Percentiles rank a stretch among this genome's conserved stretches.
Conservation (phyloP, 2,888 invertebrate species). For the Iselma pallidipennis region DNA sequence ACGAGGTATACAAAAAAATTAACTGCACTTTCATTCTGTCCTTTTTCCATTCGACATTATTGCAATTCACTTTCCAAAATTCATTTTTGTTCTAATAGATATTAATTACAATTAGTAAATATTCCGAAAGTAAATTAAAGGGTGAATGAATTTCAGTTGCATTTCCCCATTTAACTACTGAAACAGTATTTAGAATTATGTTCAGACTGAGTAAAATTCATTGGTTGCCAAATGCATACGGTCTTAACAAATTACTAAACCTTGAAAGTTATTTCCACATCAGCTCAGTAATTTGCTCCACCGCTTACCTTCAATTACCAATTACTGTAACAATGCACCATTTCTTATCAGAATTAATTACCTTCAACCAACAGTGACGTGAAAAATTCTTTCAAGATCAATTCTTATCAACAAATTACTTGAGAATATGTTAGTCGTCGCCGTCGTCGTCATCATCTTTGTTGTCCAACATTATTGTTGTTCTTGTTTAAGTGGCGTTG, state of each 20-base stretch:
- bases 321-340: not conserved
- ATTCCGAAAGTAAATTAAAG: too few species aligned
- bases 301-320: constrained; percentile 3
- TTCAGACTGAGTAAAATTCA: not conserved
- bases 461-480: too few species aligned
- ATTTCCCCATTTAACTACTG: not conserved
- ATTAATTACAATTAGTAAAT: too few species aligned
- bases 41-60: too few species aligned
- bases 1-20: not conserved
- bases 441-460: too few species aligned
- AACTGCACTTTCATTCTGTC: not conserved
- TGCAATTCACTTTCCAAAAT: too few species aligned
- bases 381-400: not conserved
- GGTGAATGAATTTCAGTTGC: too few species aligned
- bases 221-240: not conserved
- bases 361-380: not conserved
- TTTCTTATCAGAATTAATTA: constrained; percentile 3
- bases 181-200: too few species aligned
- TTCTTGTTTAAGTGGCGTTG: too few species aligned
- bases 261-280: not conserved
- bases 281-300: not conserved
- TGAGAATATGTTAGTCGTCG: too few species aligned
- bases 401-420: not conserved
- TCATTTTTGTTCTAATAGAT: too few species aligned
- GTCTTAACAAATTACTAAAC: constrained; percentile 1